Percentiles rank a stretch among this genome's conserved stretches.
phyloP scores from a whole-genome alignment of 2,888 invertebrate species.

The Scaptomyza caliginosa region DNA sequence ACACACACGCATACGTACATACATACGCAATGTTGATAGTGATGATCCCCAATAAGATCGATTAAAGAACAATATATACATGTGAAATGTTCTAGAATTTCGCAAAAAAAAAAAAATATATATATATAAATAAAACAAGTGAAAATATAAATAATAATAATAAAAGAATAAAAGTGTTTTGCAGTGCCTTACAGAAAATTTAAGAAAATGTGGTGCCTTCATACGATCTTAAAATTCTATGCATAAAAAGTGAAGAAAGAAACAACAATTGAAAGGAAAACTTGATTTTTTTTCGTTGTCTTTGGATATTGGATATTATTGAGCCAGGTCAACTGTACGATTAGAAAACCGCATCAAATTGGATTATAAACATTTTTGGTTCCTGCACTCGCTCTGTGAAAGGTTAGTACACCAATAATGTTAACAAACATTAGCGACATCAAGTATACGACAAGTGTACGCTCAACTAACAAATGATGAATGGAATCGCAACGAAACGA shows the following conservation, averaged over 20 bases:
- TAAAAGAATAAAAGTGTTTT: constrained; percentile 53
- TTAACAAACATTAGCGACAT: neutral
- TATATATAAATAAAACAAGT: too few species aligned
- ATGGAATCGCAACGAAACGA: constrained; percentile 46
- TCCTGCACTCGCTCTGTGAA: constrained; percentile 70
- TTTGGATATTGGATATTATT: constrained; percentile 24
- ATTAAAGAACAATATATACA: constrained; percentile 32
- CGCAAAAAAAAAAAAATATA: constrained; percentile 38
- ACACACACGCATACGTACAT: constrained; percentile 18
- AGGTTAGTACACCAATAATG: constrained; percentile 66
- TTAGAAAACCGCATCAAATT: constrained; percentile 64
- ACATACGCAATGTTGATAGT: constrained; percentile 9
- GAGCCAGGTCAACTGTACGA: constrained; percentile 32
- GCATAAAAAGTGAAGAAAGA: constrained; percentile 32
- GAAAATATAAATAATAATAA: constrained; percentile 15
- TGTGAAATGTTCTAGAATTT: constrained; percentile 53
- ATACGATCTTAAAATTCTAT: constrained; percentile 54
- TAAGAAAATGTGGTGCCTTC: constrained; percentile 67
- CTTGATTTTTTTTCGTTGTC: neutral
- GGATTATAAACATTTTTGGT: constrained; percentile 73
- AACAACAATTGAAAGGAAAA: constrained; percentile 10
- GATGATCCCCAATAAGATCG: constrained; percentile 27
- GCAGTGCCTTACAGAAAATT: constrained; percentile 42
- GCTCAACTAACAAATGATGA: constrained; percentile 26
- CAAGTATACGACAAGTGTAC: constrained; percentile 29